These are phyloP conservation scores for Drosophila antonietae DNA, from an alignment of 2,888 invertebrate genomes.

Conservation along the genomic window DNA sequence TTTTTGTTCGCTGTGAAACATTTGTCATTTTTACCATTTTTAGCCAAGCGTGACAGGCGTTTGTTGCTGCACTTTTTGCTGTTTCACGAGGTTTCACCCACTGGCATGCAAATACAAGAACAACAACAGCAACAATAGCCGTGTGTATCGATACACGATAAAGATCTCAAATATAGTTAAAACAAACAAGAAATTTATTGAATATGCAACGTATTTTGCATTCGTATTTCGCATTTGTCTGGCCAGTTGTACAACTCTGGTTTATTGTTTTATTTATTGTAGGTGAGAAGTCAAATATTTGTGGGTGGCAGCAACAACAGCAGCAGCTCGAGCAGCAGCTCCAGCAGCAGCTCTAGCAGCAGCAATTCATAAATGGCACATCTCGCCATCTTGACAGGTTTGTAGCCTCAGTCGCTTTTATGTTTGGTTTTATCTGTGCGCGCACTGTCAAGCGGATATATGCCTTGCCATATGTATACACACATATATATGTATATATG, in stretches of 20 bases:
- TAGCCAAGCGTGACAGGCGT: conserved; percentile 78
- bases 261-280: conserved; percentile 79
- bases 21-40: conserved; percentile 80
- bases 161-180: conserved; percentile 80
- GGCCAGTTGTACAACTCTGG: conserved; percentile 68
- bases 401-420: conserved; percentile 66
- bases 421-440: conserved; percentile 22
- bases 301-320: conserved; percentile 68
- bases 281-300: conserved; percentile 80
- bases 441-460: conserved; percentile 65
- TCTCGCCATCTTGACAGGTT: conserved; percentile 72
- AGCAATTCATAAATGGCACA: conserved; percentile 72
- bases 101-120: conserved; percentile 72
- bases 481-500: conserved; percentile 37
- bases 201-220: conserved; percentile 73
- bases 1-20: conserved; percentile 74
- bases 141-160: conserved; percentile 69
- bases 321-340: conserved; percentile 26
- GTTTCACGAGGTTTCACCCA: conserved; percentile 67
- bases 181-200: conserved; percentile 80
- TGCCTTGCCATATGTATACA: conserved; percentile 27
- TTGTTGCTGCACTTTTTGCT: conserved; percentile 54
- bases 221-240: conserved; percentile 67
- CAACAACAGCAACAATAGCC: conserved; percentile 35
- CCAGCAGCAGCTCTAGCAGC: conserved; percentile 21